Evolutionary conservation across 2,888 invertebrate genomes (phyloP).

Genomic region (Aquatica leii): DNA sequence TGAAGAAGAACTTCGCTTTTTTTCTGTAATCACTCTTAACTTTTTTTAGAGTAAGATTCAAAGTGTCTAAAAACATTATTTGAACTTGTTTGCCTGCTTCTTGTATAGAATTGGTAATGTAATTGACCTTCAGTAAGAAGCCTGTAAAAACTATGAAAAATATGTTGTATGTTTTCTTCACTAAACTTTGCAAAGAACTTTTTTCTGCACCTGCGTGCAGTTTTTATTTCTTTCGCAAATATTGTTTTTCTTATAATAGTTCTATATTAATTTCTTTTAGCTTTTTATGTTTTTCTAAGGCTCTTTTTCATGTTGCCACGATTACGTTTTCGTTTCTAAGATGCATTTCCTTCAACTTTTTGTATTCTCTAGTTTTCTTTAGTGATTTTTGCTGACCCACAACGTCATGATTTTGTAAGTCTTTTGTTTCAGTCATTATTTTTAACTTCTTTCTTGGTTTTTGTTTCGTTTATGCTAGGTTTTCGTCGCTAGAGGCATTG

Average conservation of each 20-base stretch:
- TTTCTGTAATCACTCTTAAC: conserved; percentile 9
- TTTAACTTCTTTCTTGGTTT: background rate
- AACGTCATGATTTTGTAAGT: conserved; percentile 5
- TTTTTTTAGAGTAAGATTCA: conserved; percentile 6
- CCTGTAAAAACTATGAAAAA: too few species aligned
- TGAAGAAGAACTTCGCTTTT: conserved; percentile 3
- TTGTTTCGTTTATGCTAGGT: conserved; percentile 7
- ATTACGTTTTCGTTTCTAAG: background rate
- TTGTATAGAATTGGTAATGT: too few species aligned
- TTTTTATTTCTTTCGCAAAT: background rate
- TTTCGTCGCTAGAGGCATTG: conserved; percentile 2
- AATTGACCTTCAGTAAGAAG: too few species aligned
- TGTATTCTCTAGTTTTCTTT: conserved; percentile 1
- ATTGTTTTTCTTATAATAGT: background rate
- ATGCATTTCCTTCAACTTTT: conserved; percentile 1
- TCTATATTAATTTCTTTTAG: background rate
- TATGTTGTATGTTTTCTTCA: too few species aligned
- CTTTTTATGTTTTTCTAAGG: background rate
- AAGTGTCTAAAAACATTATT: conserved; percentile 14
- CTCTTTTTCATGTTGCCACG: background rate
- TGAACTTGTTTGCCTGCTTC: too few species aligned
- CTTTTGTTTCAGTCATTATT: conserved; percentile 7
- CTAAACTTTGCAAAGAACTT: background rate
- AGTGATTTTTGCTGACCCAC: conserved; percentile 5
- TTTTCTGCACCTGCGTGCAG: too few species aligned